Evolutionary conservation across 1,140 invertebrate genomes (phyloP), one percentile per base, ranked within the genome.

Genomic region (Pogonognathellus flavescens): DNA sequence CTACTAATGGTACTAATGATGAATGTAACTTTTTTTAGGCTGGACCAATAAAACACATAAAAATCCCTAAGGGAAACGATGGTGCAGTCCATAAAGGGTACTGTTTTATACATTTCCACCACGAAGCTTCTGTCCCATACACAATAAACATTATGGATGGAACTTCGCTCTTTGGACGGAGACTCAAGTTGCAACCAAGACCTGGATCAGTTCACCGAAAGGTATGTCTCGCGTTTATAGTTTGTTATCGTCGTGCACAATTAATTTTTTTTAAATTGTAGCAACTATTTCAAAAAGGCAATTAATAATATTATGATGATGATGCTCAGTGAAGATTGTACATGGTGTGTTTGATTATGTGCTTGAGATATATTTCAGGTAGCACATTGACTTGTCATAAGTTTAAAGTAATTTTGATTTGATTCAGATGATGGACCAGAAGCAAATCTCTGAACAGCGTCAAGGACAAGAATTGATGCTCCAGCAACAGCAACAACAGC

Each of bases 11-110:
- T 6, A 41, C 1, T 41, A 41, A 41, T 41, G 31, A 3, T 6
- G 2, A 41, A 41, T 41, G 31, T 6, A 1, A 41, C 16, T 31
- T 66, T 14, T 66, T 80, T 86, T 89, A 94, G 94, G 95, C 93
- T 82, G 96, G 95, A 20, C 96, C 96, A 20, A 89, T 97, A 57
- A 93, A 95, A 90, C 93, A 92, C 89, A 94, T 95, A 4, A 91
- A 91, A 80, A 95, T 96, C 88, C 94, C 95, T 3, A 93, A 93
- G 89, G 94, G 95, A 89, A 83, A 93, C 88, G 93, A 93, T 88
- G 95, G 95, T 4, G 57, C 80, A 57, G 84, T 83, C 82, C 88
- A 89, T 57, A 89, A 89, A 70, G 88, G 88, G 11, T 89, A 89
- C 57, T 88, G 87, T 76, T 87, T 87, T 72, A 81, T 88, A 59